A percentile compares a stretch with the other conserved stretches of the same genome.
These are phyloP conservation scores for Sicus ferrugineus DNA, from an alignment of 2,888 invertebrate species.

Conservation along the genomic window DNA sequence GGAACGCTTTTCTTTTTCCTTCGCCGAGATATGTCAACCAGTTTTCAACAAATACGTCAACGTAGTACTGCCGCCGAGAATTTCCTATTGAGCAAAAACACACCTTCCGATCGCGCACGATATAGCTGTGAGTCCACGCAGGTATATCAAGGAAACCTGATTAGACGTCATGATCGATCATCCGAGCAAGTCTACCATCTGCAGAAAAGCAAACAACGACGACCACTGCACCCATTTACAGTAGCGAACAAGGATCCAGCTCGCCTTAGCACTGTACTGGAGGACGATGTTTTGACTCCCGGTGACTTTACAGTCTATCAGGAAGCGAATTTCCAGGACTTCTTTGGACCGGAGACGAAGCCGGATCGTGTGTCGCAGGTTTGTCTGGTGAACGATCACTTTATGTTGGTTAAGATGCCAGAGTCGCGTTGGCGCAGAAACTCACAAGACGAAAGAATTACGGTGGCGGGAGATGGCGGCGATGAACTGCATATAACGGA, in stretches of 20 bases:
- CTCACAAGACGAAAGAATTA: constrained; percentile 32
- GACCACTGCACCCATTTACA: not conserved
- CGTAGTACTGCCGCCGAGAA: constrained; percentile 18
- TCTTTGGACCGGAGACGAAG: constrained; percentile 47
- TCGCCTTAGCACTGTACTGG: not conserved
- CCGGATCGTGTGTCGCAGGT: constrained; percentile 54
- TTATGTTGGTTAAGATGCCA: constrained; percentile 59
- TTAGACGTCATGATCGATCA: too few relatives aligned
- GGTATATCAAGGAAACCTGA: not conserved
- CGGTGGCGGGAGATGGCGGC: constrained; percentile 30
- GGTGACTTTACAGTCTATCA: constrained; percentile 48
- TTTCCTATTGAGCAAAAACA: not conserved
- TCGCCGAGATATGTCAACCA: constrained; percentile 35
- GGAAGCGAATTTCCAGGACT: constrained; percentile 47
- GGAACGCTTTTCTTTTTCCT: constrained; percentile 28
- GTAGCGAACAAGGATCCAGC: not conserved
- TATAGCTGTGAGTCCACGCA: not conserved
- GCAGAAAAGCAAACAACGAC: not conserved
- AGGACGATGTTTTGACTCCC: constrained; percentile 20
- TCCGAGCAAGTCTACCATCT: not conserved
- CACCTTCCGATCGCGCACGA: not conserved
- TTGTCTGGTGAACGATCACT: constrained; percentile 58
- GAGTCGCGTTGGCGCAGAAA: constrained; percentile 18
- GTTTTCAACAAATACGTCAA: constrained; percentile 21
- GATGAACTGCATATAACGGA: not conserved